A percentile compares a stretch with the other conserved stretches of the same genome.
phyloP scores from a whole-genome alignment of 2,888 invertebrate genomes.

The Heliconius ismenius region DNA sequence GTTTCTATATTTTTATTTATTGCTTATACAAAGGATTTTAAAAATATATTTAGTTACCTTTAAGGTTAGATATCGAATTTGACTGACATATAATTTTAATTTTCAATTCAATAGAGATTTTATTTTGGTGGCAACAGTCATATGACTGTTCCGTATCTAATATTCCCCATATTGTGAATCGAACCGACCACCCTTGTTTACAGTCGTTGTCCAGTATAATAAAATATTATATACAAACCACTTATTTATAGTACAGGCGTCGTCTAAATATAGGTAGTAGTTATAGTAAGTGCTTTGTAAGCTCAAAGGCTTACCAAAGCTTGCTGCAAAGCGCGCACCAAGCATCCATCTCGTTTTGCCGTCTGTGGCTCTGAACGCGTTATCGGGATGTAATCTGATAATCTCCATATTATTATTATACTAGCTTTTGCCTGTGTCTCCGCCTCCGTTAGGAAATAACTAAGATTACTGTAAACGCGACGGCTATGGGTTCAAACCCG shows the following conservation, averaged over 20 bases:
- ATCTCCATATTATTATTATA: background rate
- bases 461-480: too few relatives aligned
- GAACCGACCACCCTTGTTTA: too few relatives aligned
- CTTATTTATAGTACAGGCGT: background rate
- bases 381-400: background rate
- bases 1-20: too few relatives aligned
- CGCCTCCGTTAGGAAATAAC: too few relatives aligned
- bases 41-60: too few relatives aligned
- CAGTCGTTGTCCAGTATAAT: too few relatives aligned
- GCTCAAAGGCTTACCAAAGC: slow-evolving; percentile 1
- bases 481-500: too few relatives aligned
- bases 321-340: background rate
- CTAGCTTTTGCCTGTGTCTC: background rate
- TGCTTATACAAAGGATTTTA: too few relatives aligned
- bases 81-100: background rate
- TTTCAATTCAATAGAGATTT: too few relatives aligned
- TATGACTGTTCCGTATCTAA: too few relatives aligned
- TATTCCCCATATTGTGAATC: background rate
- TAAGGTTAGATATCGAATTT: background rate
- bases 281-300: background rate
- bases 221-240: background rate
- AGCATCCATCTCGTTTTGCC: background rate
- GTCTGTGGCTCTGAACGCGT: background rate
- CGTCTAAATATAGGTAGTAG: background rate
- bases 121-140: too few relatives aligned